Evolutionary conservation across 2,113 vertebrate species (phyloP).

Genomic region (Eleginops maclovinus): DNA sequence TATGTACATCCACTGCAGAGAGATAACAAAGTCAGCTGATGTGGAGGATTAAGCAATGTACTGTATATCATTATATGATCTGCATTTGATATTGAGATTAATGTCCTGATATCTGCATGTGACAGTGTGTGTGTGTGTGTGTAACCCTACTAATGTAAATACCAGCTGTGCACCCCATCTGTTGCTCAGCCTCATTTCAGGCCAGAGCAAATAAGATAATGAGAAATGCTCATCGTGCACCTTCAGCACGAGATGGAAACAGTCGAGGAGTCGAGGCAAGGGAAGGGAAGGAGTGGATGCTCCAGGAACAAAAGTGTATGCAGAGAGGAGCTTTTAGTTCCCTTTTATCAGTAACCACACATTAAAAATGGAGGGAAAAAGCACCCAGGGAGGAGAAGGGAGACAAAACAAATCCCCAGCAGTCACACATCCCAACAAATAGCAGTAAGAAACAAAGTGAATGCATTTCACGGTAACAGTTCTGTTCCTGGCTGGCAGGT

Average conservation of each 20-base stretch:
- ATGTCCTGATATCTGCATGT: constrained; percentile 8
- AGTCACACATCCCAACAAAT: constrained; percentile 3
- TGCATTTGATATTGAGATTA: constrained; percentile 2
- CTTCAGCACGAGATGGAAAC: not conserved
- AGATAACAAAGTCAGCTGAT: not conserved
- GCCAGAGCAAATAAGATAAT: constrained; percentile 37
- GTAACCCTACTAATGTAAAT: constrained; percentile 54
- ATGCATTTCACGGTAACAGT: not conserved
- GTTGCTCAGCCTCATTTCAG: constrained; percentile 20
- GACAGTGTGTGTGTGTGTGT: not conserved
- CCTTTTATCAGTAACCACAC: not conserved
- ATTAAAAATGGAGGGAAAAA: not conserved
- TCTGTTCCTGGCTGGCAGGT: not conserved
- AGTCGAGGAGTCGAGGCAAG: too few relatives aligned
- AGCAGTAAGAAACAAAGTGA: not conserved
- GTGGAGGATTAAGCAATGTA: not conserved
- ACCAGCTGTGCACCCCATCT: constrained; percentile 69
- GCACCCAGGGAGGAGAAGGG: not conserved
- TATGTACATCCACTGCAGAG: not conserved
- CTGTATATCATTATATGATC: constrained; percentile 9
- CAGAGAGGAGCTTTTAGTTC: too few relatives aligned
- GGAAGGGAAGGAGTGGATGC: too few relatives aligned
- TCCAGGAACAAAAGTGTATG: not conserved
- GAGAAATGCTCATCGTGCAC: constrained; percentile 27
- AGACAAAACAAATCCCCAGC: not conserved